Evolutionary conservation across 1,140 invertebrate genomes (phyloP), one percentile per base, ranked within the genome.

Genomic region (Diachasmimorpha longicaudata): DNA sequence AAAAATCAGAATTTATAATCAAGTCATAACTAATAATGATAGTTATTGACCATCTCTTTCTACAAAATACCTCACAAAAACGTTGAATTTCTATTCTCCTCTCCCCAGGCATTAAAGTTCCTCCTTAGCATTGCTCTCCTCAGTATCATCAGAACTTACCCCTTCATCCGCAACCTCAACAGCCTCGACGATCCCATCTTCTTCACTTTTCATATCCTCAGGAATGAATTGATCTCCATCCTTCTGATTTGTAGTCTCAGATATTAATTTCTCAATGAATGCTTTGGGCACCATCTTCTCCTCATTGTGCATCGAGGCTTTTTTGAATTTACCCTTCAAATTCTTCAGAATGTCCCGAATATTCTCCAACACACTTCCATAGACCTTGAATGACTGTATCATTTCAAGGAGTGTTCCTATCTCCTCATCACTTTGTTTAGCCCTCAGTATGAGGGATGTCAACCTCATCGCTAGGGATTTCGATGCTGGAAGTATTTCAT

Each of bases 341-440:
- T 70, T 52, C 10, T 69, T 70, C 23, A 75, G 37, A 19, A 39
- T 46, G 23, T 70, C 67, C 25, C 70, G 44, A 70, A 75, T 55
- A 39, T 75, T 75, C 25, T 70, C 73, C n/a, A 70, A 36, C 1
- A 75, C n/a, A 70, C 23, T 39, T 16, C 66, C 63, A 48, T 74
- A 74, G 11, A 68, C 39, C 48, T 48, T 74, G 42, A 67, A 74
- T n/a, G 63, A 46, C 0, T 75, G 44, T 6, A 74, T 14, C 19
- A 74, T 68, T 16, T 67, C 42, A 19, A 75, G 21, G 1, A 75
- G 6, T 11, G 25, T 14, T 10, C 66, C 52, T 0, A 66, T 66
- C 39, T 73, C 46, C 19, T 42, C 10, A 10, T 48, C n/a, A 58
- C 58, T 63, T 58, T 55, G 37, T 11, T 72, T 58, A 1, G 6